phyloP scores from a whole-genome alignment of 2,888 invertebrate genomes.

The Dicyrtomina minuta region DNA sequence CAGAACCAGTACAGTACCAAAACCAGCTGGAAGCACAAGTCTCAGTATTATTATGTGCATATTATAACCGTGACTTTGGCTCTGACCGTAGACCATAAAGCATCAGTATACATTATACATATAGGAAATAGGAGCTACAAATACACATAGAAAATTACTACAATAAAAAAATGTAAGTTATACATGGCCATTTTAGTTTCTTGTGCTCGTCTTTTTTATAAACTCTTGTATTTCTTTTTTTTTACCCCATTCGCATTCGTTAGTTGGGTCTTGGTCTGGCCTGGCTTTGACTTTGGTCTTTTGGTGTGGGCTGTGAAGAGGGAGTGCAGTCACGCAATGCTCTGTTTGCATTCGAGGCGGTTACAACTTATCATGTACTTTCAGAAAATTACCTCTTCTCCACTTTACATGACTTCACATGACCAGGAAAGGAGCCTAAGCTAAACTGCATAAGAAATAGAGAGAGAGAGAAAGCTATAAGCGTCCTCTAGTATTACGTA shows the following conservation, averaged over 20 bases:
- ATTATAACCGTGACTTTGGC: too few species aligned
- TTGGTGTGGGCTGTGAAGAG: background rate
- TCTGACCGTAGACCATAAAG: too few species aligned
- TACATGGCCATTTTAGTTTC: too few species aligned
- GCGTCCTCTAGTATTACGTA: too few species aligned
- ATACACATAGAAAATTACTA: too few species aligned
- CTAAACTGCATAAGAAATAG: background rate
- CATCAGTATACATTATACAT: too few species aligned
- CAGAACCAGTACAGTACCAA: too few species aligned
- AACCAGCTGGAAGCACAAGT: too few species aligned
- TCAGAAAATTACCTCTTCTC: constrained; percentile 39
- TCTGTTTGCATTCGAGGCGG: constrained; percentile 43
- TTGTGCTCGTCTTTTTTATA: too few species aligned
- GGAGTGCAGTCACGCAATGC: constrained; percentile 35
- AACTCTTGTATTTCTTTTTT: constrained; percentile 6
- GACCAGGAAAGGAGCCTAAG: background rate
- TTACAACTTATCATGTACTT: constrained; percentile 40
- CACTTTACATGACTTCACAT: constrained; percentile 20
- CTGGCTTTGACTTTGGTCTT: background rate
- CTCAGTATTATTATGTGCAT: too few species aligned
- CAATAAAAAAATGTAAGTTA: too few species aligned
- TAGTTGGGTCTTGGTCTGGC: background rate
- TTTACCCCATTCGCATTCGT: background rate
- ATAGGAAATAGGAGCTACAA: too few species aligned
- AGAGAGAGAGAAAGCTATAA: background rate